Evolutionary conservation across 2,888 invertebrate species (phyloP).

Genomic region (Calephelis perditalis): DNA sequence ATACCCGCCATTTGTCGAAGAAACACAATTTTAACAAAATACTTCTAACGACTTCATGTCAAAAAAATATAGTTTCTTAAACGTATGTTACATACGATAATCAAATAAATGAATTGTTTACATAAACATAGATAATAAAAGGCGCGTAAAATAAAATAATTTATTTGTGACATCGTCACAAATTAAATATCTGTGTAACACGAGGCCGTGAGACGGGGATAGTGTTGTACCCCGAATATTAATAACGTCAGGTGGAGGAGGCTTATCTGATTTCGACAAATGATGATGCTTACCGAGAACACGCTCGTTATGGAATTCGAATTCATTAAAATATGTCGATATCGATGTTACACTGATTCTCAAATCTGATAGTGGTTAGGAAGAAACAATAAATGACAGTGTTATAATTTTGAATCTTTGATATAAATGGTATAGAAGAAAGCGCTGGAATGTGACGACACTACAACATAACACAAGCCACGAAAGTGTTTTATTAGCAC

Average conservation of each 20-base stretch:
- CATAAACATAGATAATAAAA: neutral
- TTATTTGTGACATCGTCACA: neutral
- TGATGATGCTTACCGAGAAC: neutral
- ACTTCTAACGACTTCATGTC: too few species aligned
- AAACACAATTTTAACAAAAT: too few species aligned
- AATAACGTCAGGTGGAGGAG: neutral
- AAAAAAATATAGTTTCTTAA: too few species aligned
- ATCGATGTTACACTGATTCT: neutral
- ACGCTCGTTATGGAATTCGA: neutral
- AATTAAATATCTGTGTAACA: neutral
- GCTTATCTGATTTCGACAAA: slow-evolving; percentile 8
- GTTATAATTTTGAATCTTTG: too few species aligned
- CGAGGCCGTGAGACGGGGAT: neutral
- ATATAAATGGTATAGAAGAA: too few species aligned
- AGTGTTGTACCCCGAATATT: neutral
- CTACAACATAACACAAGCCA: too few species aligned
- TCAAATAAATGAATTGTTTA: too few species aligned
- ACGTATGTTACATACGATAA: too few species aligned
- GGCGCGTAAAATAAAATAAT: neutral
- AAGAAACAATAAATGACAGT: too few species aligned
- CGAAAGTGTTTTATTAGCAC: too few species aligned
- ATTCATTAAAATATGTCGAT: slow-evolving; percentile 6
- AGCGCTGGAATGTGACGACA: too few species aligned
- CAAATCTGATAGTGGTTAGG: neutral
- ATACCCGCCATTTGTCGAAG: too few species aligned